Evolutionary conservation across 2,113 vertebrate species (phyloP).

Genomic region (Puffinus mauretanicus): DNA sequence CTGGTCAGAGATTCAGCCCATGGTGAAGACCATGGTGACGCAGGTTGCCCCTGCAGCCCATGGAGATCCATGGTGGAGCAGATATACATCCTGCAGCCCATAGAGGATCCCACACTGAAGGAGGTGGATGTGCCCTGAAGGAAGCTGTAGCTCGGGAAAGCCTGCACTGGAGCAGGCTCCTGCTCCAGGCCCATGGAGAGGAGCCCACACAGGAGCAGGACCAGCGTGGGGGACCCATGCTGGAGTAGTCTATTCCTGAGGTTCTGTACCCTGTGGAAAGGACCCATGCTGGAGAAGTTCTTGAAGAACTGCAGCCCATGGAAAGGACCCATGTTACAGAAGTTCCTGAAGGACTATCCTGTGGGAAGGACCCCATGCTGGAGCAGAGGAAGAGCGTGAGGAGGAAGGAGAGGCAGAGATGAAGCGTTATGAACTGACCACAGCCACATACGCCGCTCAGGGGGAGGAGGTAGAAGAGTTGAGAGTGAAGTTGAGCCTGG

Average conservation of each 20-base stretch:
- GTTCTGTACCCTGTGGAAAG: background rate
- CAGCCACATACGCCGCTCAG: too few species aligned
- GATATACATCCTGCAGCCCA: background rate
- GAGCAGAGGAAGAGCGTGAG: background rate
- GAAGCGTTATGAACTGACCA: background rate
- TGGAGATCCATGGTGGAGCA: background rate
- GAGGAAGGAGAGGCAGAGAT: background rate
- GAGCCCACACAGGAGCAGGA: background rate
- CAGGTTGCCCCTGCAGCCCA: background rate
- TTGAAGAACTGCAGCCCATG: background rate
- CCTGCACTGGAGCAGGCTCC: background rate
- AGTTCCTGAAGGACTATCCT: background rate
- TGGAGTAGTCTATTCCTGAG: background rate
- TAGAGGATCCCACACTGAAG: background rate
- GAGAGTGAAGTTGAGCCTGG: background rate
- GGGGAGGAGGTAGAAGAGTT: background rate
- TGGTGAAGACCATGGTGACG: background rate
- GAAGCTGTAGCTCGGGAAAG: background rate
- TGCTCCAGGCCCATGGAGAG: background rate
- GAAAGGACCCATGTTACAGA: background rate
- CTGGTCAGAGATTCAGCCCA: background rate
- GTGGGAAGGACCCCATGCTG: fast-evolving
- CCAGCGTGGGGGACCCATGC: background rate
- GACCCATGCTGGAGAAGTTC: background rate
- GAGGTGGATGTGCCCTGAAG: background rate